Conservation (phyloP, 1,140 invertebrate species). For the Forficula auricularia region DNA sequence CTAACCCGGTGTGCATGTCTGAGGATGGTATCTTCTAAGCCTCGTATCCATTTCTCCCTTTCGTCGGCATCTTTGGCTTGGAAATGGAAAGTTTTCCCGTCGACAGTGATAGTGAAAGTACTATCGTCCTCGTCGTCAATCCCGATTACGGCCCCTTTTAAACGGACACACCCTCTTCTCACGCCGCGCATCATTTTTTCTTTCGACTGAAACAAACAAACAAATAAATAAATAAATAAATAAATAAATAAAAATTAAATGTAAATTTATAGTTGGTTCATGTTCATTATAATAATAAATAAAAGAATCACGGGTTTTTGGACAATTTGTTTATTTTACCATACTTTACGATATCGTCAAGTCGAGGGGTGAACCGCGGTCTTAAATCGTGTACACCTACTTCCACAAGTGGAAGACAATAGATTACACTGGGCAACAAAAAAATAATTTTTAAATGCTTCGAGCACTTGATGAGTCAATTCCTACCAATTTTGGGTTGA, state of each 20-base stretch:
- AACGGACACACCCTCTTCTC: constrained; percentile 81
- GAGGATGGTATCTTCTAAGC: constrained; percentile 83
- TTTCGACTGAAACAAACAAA: constrained; percentile 60
- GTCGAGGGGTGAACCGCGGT: no score
- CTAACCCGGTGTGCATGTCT: constrained; percentile 49
- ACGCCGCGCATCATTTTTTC: constrained; percentile 98
- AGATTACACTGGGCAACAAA: no score
- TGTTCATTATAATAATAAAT: no score
- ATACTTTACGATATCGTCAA: no score
- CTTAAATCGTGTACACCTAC: no score
- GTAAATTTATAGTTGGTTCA: no score
- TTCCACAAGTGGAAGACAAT: no score
- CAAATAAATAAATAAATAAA: background rate
- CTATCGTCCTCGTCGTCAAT: constrained; percentile 98
- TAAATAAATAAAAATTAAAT: background rate
- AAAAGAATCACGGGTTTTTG: no score
- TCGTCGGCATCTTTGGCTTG: constrained; percentile 88
- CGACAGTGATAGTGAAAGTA: constrained; percentile 96
- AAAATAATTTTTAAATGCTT: no score
- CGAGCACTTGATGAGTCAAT: no score
- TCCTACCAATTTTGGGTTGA: no score
- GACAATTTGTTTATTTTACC: no score
- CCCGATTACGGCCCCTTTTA: constrained; percentile 88
- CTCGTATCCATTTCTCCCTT: constrained; percentile 85
- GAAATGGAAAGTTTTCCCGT: constrained; percentile 98